Evolutionary conservation across 2,888 invertebrate genomes (phyloP).

Genomic region (Lithophane semibrunnea): DNA sequence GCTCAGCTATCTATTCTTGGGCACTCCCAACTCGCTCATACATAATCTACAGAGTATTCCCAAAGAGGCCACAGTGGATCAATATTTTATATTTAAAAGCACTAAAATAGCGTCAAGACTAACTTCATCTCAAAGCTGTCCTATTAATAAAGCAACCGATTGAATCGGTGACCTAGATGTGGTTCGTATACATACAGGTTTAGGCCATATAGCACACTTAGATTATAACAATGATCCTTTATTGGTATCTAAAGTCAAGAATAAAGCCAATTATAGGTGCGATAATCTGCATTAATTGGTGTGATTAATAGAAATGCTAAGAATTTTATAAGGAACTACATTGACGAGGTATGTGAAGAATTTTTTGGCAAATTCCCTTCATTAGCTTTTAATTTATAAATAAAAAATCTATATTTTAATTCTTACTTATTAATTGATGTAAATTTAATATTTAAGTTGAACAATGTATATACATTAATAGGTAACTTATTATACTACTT

Average conservation of each 20-base stretch:
- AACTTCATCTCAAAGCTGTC: constrained; percentile 29
- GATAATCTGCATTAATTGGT: constrained; percentile 7
- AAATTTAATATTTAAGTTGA: too few relatives aligned
- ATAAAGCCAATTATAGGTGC: neutral
- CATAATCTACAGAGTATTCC: constrained; percentile 29
- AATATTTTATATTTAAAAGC: constrained; percentile 50
- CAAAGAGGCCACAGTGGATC: constrained; percentile 51
- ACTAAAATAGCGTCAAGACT: constrained; percentile 42
- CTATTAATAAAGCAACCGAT: constrained; percentile 48
- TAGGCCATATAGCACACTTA: neutral
- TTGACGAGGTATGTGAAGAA: neutral
- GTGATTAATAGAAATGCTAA: constrained; percentile 24
- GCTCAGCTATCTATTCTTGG: constrained; percentile 40
- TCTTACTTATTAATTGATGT: neutral
- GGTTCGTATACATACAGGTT: constrained; percentile 13
- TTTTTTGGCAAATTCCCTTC: neutral
- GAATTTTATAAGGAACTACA: constrained; percentile 1
- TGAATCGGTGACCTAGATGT: constrained; percentile 30
- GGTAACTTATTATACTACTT: too few relatives aligned
- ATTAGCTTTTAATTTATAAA: neutral
- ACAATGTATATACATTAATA: too few relatives aligned
- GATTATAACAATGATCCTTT: neutral
- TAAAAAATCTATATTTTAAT: neutral
- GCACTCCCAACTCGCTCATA: constrained; percentile 26
- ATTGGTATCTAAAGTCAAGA: constrained; percentile 3